These are phyloP conservation scores for Coreoperca whiteheadi DNA, from an alignment of 2,113 vertebrate species.

Conservation along the genomic window DNA sequence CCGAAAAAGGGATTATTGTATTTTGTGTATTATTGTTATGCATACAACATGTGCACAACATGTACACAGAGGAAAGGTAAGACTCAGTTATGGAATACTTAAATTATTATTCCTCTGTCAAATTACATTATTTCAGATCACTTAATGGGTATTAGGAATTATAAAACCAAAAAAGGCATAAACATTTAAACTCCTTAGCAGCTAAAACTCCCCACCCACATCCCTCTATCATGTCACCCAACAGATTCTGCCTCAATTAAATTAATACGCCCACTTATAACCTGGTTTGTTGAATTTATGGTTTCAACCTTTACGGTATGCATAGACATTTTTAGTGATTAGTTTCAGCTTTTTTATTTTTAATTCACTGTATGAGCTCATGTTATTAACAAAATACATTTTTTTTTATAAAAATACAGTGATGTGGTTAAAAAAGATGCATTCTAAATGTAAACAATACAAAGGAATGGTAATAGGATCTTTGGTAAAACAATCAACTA, in stretches of 20 bases:
- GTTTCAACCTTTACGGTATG: conserved; percentile 20
- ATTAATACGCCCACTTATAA: conserved; percentile 62
- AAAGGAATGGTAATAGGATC: background rate
- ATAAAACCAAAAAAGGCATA: conserved; percentile 55
- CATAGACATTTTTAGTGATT: conserved; percentile 11
- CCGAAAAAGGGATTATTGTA: background rate
- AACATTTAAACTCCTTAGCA: conserved; percentile 64
- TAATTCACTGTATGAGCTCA: background rate
- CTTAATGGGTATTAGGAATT: conserved; percentile 55
- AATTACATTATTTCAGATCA: conserved; percentile 63
- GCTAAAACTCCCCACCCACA: conserved; percentile 59
- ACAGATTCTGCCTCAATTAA: conserved; percentile 61
- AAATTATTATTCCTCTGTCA: conserved; percentile 42
- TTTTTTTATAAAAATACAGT: background rate
- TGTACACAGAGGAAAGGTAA: conserved; percentile 6
- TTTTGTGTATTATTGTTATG: conserved; percentile 3
- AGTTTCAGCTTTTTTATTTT: background rate
- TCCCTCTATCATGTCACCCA: conserved; percentile 57
- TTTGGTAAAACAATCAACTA: conserved; percentile 34
- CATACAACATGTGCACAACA: background rate
- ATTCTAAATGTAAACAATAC: conserved; percentile 32
- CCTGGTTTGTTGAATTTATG: conserved; percentile 35
- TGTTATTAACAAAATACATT: background rate
- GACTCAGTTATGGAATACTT: conserved; percentile 11
- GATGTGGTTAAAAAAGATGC: background rate